phyloP scores from a whole-genome alignment of 2,888 invertebrate genomes.

The Eupithecia dodoneata region DNA sequence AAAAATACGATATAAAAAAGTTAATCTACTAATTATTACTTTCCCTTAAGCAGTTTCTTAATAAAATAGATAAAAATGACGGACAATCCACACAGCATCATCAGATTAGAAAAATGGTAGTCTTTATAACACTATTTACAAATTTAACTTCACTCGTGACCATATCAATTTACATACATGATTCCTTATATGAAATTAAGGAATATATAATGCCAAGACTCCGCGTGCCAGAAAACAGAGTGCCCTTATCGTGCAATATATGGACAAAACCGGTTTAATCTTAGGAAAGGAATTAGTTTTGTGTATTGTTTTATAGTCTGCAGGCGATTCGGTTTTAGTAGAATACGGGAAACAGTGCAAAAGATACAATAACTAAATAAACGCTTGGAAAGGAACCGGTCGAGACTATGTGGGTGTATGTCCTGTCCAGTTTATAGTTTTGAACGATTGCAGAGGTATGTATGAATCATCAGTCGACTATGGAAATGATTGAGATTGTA shows the following conservation, averaged over 20 bases:
- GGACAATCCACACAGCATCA: no score
- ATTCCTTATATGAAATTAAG: no score
- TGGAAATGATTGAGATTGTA: constrained; percentile 14
- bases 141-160: neutral
- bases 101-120: neutral
- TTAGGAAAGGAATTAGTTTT: neutral
- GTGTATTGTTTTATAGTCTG: constrained; percentile 1
- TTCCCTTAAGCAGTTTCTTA: no score
- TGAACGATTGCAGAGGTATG: constrained; percentile 16
- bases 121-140: neutral
- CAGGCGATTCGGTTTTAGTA: neutral
- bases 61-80: no score
- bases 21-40: no score
- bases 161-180: neutral
- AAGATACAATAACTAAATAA: constrained; percentile 9
- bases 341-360: neutral
- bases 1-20: no score
- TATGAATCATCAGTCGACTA: constrained; percentile 23
- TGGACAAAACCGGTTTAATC: neutral
- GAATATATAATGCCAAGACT: no score
- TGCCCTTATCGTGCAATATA: neutral
- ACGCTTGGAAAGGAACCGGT: constrained; percentile 18
- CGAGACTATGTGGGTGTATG: constrained; percentile 24
- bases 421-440: constrained; percentile 17
- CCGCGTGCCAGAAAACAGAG: neutral